Percentiles rank a stretch among this genome's conserved stretches.
Conservation (phyloP, 2,113 vertebrate species). For the Craseonycteris thonglongyai region DNA sequence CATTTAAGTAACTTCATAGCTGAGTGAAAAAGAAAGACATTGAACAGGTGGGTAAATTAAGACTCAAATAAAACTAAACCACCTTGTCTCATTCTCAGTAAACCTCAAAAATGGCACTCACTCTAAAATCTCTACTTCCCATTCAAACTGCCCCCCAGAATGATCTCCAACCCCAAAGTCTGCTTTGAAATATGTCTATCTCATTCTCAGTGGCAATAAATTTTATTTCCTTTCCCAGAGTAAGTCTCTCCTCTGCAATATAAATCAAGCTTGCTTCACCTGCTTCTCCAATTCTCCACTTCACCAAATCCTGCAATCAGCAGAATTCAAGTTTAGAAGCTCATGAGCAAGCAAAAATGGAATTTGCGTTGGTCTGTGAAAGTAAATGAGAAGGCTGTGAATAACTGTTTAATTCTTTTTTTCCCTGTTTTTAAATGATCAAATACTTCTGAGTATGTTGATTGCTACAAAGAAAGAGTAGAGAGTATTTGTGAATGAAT, state of each 20-base stretch:
- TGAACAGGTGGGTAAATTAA: not conserved
- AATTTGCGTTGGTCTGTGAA: slow-evolving; percentile 49
- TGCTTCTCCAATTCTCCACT: slow-evolving; percentile 46
- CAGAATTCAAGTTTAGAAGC: slow-evolving; percentile 54
- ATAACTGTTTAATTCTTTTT: not conserved
- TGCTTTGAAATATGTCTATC: slow-evolving; percentile 23
- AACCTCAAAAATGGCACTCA: not conserved
- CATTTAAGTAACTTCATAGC: not conserved
- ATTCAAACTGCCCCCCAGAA: not conserved
- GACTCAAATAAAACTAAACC: not conserved
- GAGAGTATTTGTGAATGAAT: not conserved
- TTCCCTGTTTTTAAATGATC: not conserved
- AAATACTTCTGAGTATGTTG: not conserved
- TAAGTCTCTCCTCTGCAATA: slow-evolving; percentile 38
- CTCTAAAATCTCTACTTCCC: not conserved
- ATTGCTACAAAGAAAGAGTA: not conserved
- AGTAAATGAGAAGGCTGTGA: not conserved
- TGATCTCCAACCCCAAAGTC: not conserved
- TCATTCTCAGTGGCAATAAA: slow-evolving; percentile 28
- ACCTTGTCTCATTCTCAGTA: not conserved
- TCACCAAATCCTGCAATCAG: slow-evolving; percentile 49
- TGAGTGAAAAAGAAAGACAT: not conserved
- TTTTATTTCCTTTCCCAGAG: slow-evolving; percentile 53
- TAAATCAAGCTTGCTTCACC: slow-evolving; percentile 55
- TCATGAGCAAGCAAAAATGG: slow-evolving; percentile 39